These are phyloP conservation scores for Campoplex nolae DNA, from an alignment of 2,888 invertebrate genomes.

Conservation along the genomic window DNA sequence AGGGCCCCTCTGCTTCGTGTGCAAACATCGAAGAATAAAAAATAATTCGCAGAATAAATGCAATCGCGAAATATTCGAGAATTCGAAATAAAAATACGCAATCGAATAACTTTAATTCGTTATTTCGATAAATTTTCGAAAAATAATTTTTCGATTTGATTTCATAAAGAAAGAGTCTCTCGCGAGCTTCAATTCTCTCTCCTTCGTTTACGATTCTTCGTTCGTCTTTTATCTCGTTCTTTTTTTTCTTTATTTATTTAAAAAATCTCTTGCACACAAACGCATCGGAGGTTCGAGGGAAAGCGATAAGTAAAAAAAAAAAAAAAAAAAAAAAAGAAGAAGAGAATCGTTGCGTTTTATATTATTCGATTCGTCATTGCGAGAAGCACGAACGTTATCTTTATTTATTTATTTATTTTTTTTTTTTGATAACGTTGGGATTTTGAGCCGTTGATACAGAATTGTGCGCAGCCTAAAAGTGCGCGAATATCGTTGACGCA, in stretches of 20 bases:
- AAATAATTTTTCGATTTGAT: neutral
- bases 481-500: neutral
- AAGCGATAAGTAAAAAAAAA: neutral
- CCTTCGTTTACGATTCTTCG: neutral
- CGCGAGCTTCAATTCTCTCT: neutral
- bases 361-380: neutral
- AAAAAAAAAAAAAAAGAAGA: too few relatives aligned
- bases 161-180: neutral
- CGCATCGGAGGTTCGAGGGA: neutral
- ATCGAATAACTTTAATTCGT: neutral
- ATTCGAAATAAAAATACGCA: neutral
- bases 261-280: neutral
- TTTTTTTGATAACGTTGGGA: neutral
- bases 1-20: neutral
- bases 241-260: neutral
- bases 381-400: slow-evolving; percentile 2
- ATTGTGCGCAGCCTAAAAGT: neutral
- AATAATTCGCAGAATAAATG: neutral
- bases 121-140: neutral
- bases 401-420: too few relatives aligned
- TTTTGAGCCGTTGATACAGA: neutral
- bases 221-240: neutral
- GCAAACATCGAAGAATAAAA: neutral
- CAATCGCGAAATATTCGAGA: neutral
- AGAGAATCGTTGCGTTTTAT: neutral